Conservation (phyloP, 2,888 invertebrate species). For the Blastobasis lacticolella region DNA sequence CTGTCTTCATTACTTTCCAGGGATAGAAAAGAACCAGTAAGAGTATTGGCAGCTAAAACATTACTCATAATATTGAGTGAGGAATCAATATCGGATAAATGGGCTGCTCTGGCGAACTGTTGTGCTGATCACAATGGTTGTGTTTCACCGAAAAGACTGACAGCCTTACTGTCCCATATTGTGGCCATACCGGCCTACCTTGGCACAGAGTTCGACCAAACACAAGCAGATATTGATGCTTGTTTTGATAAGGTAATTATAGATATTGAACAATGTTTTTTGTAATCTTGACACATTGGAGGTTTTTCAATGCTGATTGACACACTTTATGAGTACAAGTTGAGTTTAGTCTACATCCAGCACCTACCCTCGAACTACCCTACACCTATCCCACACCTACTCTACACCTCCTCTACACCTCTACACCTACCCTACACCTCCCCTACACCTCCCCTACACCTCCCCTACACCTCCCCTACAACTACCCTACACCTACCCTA, state of each 20-base stretch:
- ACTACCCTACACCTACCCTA: no score
- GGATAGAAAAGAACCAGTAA: slow-evolving; percentile 74
- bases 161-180: slow-evolving; percentile 76
- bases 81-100: slow-evolving; percentile 76
- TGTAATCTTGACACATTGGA: no score
- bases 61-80: slow-evolving; percentile 79
- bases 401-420: no score
- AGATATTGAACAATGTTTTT: not conserved
- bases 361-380: no score
- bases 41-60: slow-evolving; percentile 80
- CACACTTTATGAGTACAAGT: no score
- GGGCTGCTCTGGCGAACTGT: slow-evolving; percentile 80
- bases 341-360: no score
- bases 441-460: no score
- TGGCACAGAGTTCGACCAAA: slow-evolving; percentile 75
- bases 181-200: slow-evolving; percentile 75
- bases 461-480: no score
- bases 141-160: slow-evolving; percentile 77
- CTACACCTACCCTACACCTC: no score
- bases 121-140: slow-evolving; percentile 85
- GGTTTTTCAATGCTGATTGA: no score
- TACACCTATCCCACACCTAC: no score
- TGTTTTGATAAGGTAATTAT: slow-evolving; percentile 81
- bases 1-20: slow-evolving; percentile 38
- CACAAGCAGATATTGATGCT: slow-evolving; percentile 79